phyloP scores from a whole-genome alignment of 2,113 vertebrate genomes.

The Athene cunicularia region DNA sequence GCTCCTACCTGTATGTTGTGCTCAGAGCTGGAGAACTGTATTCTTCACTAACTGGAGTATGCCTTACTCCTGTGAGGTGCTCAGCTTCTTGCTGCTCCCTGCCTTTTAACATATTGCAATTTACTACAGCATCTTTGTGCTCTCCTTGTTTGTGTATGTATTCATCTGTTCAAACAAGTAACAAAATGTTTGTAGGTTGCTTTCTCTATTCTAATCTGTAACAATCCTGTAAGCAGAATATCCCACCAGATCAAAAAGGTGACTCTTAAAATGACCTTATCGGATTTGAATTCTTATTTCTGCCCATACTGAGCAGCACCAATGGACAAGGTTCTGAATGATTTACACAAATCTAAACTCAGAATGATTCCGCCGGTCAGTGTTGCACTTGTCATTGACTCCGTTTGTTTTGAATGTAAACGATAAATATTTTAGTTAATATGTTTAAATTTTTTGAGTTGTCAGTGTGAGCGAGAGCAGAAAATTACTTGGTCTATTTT shows the following conservation, averaged over 20 bases:
- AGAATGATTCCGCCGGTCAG: not conserved
- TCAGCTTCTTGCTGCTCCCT: not conserved
- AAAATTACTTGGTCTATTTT: slow-evolving; percentile 5
- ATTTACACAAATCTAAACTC: not conserved
- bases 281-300: not conserved
- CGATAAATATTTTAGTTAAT: slow-evolving; percentile 31
- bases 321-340: not conserved
- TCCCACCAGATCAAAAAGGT: not conserved
- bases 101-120: not conserved
- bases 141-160: not conserved
- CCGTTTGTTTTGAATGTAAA: slow-evolving; percentile 35
- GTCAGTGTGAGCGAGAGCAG: not conserved
- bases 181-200: not conserved
- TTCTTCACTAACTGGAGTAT: not conserved
- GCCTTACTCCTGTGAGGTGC: not conserved
- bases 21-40: not conserved
- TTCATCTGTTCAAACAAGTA: not conserved
- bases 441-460: not conserved
- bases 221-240: not conserved
- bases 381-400: not conserved
- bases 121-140: not conserved
- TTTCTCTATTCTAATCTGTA: not conserved
- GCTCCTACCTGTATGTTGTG: not conserved
- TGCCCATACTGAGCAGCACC: not conserved
- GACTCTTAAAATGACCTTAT: not conserved